Evolutionary conservation across 2,888 invertebrate species (phyloP).

Genomic region (Melitaea athalia): DNA sequence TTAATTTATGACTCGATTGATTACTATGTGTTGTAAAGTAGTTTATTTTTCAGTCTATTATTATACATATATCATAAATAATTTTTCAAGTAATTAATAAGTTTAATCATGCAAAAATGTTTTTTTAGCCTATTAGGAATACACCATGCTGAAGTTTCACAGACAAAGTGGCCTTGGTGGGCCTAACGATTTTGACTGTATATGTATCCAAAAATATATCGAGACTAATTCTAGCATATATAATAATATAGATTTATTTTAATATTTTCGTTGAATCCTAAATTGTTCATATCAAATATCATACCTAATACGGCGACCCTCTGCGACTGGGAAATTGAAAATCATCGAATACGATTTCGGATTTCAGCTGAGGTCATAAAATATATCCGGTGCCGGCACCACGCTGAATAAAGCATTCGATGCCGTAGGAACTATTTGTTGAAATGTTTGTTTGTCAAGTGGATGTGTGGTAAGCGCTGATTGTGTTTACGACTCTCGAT

Average conservation of each 20-base stretch:
- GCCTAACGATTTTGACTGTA: no score
- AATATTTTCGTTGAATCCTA: background rate
- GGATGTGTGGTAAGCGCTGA: slow-evolving; percentile 2
- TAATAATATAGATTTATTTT: background rate
- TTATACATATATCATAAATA: no score
- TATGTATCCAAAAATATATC: no score
- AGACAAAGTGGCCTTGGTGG: no score
- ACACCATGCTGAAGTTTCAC: no score
- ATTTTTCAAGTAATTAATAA: no score
- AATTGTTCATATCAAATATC: slow-evolving; percentile 13
- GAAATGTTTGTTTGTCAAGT: slow-evolving; percentile 30
- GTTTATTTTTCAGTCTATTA: no score
- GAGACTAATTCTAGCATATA: no score
- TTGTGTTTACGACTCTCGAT: slow-evolving; percentile 7
- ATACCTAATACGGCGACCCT: slow-evolving; percentile 15
- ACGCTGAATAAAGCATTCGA: slow-evolving; percentile 55
- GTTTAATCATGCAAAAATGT: no score
- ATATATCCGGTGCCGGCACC: slow-evolving; percentile 56
- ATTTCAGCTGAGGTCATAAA: slow-evolving; percentile 53
- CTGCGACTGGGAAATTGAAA: slow-evolving; percentile 64
- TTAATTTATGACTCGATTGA: no score
- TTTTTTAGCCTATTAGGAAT: no score
- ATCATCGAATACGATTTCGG: slow-evolving; percentile 64
- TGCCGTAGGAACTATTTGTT: slow-evolving; percentile 24
- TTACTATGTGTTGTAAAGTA: no score